A percentile compares a stretch with the other conserved stretches of the same genome.
These are phyloP conservation scores for Drosophila eugracilis DNA, from an alignment of 1,140 invertebrate genomes.

Conservation along the genomic window DNA sequence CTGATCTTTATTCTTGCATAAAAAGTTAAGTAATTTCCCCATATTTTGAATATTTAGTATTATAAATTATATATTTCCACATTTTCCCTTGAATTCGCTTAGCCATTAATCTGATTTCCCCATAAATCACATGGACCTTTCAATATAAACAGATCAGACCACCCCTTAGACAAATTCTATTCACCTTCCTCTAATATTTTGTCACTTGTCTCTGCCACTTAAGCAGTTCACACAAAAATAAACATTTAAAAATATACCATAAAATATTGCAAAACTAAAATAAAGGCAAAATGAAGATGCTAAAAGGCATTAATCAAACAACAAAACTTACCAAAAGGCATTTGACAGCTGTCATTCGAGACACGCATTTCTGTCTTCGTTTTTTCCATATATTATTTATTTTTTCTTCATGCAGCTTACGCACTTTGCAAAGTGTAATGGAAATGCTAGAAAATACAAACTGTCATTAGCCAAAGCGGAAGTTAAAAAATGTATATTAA, in stretches of 20 bases:
- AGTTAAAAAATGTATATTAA: conserved; percentile 22
- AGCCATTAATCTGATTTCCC: too few relatives aligned
- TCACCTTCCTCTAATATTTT: conserved; percentile 30
- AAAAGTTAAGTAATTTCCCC: too few relatives aligned
- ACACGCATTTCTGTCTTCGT: conserved; percentile 55
- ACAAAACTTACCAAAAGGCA: conserved; percentile 42
- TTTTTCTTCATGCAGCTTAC: conserved; percentile 64
- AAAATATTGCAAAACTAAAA: conserved; percentile 62
- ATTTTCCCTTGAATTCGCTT: too few relatives aligned
- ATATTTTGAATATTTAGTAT: too few relatives aligned
- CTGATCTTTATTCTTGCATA: too few relatives aligned
- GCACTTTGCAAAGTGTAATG: conserved; percentile 63
- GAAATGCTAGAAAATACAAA: conserved; percentile 58
- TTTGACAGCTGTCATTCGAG: conserved; percentile 77
- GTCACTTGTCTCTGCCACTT: conserved; percentile 35
- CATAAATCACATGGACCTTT: conserved; percentile 2
- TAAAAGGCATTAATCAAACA: conserved; percentile 72
- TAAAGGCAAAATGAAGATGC: conserved; percentile 11
- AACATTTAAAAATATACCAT: conserved; percentile 10
- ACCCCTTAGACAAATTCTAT: background rate
- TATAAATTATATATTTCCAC: too few relatives aligned
- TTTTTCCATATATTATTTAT: conserved; percentile 3
- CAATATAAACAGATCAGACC: conserved; percentile 16
- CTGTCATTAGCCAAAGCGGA: conserved; percentile 64
- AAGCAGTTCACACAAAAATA: conserved; percentile 29